Percentiles rank a stretch among this genome's conserved stretches.
phyloP scores from a whole-genome alignment of 2,888 invertebrate genomes.

The Beris chalybata region DNA sequence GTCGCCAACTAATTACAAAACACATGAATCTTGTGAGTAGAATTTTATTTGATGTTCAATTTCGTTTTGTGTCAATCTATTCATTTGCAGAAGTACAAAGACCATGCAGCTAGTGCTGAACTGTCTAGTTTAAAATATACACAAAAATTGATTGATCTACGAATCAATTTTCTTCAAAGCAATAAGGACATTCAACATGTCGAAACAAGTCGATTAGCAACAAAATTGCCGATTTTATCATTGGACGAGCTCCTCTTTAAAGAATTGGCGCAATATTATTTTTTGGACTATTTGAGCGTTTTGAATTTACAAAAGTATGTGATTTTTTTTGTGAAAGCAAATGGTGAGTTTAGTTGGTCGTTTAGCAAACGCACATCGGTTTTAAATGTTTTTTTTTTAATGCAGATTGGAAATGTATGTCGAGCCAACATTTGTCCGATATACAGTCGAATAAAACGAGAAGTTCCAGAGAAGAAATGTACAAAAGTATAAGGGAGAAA shows the following conservation, averaged over 20 bases:
- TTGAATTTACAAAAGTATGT: constrained; percentile 44
- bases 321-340: constrained; percentile 43
- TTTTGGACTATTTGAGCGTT: constrained; percentile 43
- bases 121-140: constrained; percentile 42
- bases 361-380: background rate
- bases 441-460: constrained; percentile 40
- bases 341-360: constrained; percentile 33
- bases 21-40: constrained; percentile 41
- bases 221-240: constrained; percentile 41
- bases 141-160: constrained; percentile 43
- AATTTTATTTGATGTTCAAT: constrained; percentile 7
- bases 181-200: constrained; percentile 20
- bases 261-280: constrained; percentile 43
- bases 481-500: constrained; percentile 39
- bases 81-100: constrained; percentile 40
- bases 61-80: background rate
- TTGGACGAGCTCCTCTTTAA: constrained; percentile 43
- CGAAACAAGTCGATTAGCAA: constrained; percentile 18
- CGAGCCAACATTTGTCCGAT: constrained; percentile 36
- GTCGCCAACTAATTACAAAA: constrained; percentile 42
- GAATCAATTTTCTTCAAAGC: constrained; percentile 42
- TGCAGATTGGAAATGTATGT: constrained; percentile 42
- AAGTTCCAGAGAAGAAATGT: constrained; percentile 39
- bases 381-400: constrained; percentile 11
- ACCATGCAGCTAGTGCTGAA: constrained; percentile 38